A percentile compares a stretch with the other conserved stretches of the same genome.
Conservation (phyloP, 2,113 vertebrate genomes). For the Brachionichthys hirsutus region DNA sequence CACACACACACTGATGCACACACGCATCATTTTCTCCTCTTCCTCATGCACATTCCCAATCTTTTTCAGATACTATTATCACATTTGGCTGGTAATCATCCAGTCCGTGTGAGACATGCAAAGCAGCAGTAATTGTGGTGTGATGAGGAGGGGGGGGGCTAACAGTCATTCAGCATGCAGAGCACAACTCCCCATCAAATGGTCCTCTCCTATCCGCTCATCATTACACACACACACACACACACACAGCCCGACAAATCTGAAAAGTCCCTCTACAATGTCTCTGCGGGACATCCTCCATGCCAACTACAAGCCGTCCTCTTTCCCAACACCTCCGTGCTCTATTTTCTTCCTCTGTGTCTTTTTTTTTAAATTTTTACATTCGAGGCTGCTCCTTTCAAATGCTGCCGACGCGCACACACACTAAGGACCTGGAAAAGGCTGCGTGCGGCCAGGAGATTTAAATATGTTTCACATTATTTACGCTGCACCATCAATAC, state of each 20-base stretch:
- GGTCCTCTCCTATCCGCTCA: conserved; percentile 60
- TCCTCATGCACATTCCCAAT: conserved; percentile 34
- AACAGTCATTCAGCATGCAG: conserved; percentile 71
- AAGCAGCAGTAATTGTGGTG: conserved; percentile 70
- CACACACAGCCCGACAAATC: conserved; percentile 48
- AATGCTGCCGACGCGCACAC: conserved; percentile 4
- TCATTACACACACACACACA: conserved; percentile 55
- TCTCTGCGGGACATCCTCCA: conserved; percentile 51
- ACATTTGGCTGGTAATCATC: conserved; percentile 73
- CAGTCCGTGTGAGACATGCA: conserved; percentile 75
- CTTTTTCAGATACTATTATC: conserved; percentile 69
- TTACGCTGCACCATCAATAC: no score
- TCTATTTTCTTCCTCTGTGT: conserved; percentile 36
- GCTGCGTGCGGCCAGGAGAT: no score
- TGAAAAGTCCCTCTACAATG: conserved; percentile 62
- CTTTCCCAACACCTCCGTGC: conserved; percentile 42
- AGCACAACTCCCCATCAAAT: conserved; percentile 63
- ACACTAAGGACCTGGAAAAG: no score
- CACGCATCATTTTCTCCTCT: conserved; percentile 1
- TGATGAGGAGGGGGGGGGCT: conserved; percentile 60
- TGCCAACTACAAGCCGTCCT: conserved; percentile 52
- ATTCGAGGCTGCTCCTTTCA: conserved; percentile 21
- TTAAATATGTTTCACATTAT: no score
- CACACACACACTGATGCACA: background rate
- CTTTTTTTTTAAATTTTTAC: conserved; percentile 27